phyloP scores from a whole-genome alignment of 2,113 vertebrate genomes.

The Stegostoma tigrinum region DNA sequence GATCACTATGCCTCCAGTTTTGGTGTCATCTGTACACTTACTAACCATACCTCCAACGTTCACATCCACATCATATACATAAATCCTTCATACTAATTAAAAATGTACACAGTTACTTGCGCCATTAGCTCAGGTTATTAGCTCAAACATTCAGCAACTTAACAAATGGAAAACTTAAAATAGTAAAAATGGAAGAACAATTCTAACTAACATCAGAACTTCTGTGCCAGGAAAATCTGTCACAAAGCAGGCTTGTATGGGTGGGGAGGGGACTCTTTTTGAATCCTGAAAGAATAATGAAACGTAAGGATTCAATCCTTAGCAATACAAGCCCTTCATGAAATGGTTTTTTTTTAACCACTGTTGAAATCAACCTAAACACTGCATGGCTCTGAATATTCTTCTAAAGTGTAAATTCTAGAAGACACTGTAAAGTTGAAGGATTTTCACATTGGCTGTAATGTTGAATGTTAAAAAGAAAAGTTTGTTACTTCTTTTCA shows the following conservation, averaged over 20 bases:
- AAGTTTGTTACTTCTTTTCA: neutral
- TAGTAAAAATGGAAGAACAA: neutral
- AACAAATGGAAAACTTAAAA: neutral
- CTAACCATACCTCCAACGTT: too few species aligned
- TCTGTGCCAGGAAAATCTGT: neutral
- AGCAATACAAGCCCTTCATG: neutral
- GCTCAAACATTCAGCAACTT: neutral
- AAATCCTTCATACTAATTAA: neutral
- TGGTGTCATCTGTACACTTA: too few species aligned
- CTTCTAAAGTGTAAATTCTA: neutral
- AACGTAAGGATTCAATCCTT: neutral
- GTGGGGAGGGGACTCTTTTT: neutral
- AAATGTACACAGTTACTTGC: neutral
- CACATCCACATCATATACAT: too few species aligned
- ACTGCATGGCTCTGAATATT: neutral
- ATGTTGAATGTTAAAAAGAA: neutral
- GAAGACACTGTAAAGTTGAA: neutral
- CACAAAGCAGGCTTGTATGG: neutral
- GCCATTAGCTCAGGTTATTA: neutral
- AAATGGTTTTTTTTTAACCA: neutral
- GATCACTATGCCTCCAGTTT: too few species aligned
- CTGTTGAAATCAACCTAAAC: neutral
- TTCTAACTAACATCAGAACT: neutral
- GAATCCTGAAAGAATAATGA: neutral
- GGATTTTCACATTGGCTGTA: neutral